Evolutionary conservation across 2,888 invertebrate genomes (phyloP), one percentile per base, ranked within the genome.

Genomic region (Latheticus oryzae): DNA sequence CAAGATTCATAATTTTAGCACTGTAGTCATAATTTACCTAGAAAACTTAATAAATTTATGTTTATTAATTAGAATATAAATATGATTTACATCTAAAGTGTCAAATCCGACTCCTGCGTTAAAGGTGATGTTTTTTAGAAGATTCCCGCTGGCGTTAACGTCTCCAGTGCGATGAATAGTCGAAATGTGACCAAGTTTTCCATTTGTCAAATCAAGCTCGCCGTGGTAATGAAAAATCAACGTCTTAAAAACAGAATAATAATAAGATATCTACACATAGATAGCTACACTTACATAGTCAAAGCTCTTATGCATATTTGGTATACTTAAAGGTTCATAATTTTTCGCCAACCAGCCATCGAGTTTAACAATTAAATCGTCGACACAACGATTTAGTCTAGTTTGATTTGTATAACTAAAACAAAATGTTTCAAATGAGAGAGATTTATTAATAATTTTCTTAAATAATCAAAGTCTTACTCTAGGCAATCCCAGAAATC

Each of bases 151-250:
- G 24, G 9, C 1, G 2, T 3, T 24, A 8, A 9, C 24, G n/a
- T 24, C 24, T n/a, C 9, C 24, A 24, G 5, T 24, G 1, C 24
- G 24, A 24, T 24, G 24, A 1, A 24, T n/a, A 8, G 24, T 24
- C 5, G 24, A 24, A 24, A 24, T 8, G 9, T 9, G n/a, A n/a
- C n/a, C 2, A n/a, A 24, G 9, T 24, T 24, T 24, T 8, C 24
- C 24, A 24, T 24, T 24, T 1, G 24, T 24, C 24, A 24, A 4
- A 24, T 24, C 24, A n/a, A 24, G 24, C 5, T 24, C 24, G n/a
- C 24, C 24, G 9, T 24, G 24, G 5, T 24, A 24, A 2, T n/a
- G n/a, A 8, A 24, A 3, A 24, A 24, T 24, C 5, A 24, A 2
- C n/a, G 24, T 24, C 24, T 24, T n/a, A 8, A 24, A 24, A n/a